These are phyloP conservation scores for Patiria miniata DNA, from an alignment of 35 echinoderm and acorn worm species.

Conservation along the genomic window DNA sequence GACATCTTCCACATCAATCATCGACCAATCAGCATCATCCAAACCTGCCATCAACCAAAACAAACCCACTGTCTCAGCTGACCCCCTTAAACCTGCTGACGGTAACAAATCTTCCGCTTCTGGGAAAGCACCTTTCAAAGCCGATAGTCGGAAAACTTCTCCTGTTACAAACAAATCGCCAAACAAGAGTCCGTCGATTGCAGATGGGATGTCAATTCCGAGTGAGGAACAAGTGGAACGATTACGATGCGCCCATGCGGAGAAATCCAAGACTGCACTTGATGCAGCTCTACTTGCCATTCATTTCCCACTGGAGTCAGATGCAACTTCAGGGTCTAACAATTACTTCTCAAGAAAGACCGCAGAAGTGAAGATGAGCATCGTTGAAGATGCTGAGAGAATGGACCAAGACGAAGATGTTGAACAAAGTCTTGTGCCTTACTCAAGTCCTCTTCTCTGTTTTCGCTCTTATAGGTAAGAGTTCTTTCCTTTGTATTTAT, in stretches of 20 bases:
- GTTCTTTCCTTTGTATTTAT: not conserved
- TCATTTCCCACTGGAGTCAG: not conserved
- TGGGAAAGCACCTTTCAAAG: not conserved
- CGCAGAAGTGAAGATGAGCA: constrained; percentile 1
- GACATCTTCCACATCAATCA: too few species aligned
- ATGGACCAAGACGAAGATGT: not conserved
- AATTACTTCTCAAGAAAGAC: not conserved
- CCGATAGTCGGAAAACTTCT: not conserved
- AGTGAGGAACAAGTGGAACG: constrained; percentile 1
- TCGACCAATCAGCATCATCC: not conserved
- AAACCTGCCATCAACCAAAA: too few species aligned
- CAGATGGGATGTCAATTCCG: constrained; percentile 25
- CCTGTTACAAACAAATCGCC: not conserved
- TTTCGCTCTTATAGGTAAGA: constrained; percentile 72
- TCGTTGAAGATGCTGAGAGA: not conserved
- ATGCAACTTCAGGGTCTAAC: not conserved
- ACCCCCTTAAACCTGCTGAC: not conserved
- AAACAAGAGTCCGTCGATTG: not conserved
- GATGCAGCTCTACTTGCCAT: not conserved
- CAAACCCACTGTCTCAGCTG: too few species aligned
- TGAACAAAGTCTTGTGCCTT: constrained; percentile 9
- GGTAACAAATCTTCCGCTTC: not conserved
- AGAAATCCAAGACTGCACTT: constrained; percentile 27
- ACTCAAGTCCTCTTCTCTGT: constrained; percentile 53
- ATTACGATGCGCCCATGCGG: constrained; percentile 1